phyloP scores from a whole-genome alignment of 1,140 invertebrate species.

The Coenobita brevimanus region DNA sequence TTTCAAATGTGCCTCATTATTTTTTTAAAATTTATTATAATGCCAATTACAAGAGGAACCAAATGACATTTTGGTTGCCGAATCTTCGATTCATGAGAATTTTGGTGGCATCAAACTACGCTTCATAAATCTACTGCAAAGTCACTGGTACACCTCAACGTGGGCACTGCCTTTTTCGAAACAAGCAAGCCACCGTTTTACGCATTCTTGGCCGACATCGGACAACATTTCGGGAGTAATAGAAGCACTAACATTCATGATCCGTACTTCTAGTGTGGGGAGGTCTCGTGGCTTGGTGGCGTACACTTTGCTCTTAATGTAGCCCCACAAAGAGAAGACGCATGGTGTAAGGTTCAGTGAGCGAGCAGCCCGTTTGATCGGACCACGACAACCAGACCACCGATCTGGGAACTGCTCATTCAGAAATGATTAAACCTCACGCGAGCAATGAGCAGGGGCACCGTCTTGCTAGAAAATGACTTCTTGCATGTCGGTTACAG shows the following conservation, averaged over 20 bases:
- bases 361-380: not conserved
- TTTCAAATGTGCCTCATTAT: not conserved
- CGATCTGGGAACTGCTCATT: not conserved
- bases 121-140: not conserved
- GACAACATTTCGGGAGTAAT: not conserved
- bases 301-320: constrained; percentile 4
- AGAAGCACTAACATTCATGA: not conserved
- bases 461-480: constrained; percentile 20
- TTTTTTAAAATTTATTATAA: not conserved
- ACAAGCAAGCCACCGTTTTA: constrained; percentile 6
- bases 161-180: not conserved
- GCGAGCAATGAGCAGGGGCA: not conserved
- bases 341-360: not conserved
- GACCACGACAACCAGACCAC: not conserved
- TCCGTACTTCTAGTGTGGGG: not conserved
- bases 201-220: not conserved
- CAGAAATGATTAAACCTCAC: not conserved
- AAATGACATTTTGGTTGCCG: not conserved
- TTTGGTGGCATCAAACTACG: not conserved
- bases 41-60: not conserved
- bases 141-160: not conserved
- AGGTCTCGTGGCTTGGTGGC: not conserved
- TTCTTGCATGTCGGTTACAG: not conserved
- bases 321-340: not conserved
- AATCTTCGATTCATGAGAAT: not conserved